Percentiles rank a stretch among this genome's conserved stretches.
Evolutionary conservation across 2,888 invertebrate genomes (phyloP).

Genomic region (Andrena bicolor): DNA sequence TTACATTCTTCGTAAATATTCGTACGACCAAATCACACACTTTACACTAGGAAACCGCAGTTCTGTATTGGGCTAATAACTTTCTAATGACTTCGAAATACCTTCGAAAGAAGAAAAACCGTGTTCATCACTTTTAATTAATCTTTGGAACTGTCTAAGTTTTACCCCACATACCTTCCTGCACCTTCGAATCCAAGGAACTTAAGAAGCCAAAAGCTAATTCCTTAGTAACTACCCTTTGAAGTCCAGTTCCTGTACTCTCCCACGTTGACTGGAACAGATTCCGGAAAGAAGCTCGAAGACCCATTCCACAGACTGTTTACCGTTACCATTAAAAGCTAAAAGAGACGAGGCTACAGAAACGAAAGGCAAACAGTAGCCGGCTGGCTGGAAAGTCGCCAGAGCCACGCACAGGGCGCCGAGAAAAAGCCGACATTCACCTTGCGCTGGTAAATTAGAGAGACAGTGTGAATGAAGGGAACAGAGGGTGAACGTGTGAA

Average conservation of each 20-base stretch:
- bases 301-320: not conserved
- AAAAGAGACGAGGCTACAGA: slow-evolving; percentile 11
- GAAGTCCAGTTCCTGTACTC: not conserved
- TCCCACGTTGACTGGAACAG: not conserved
- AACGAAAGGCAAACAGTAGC: slow-evolving; percentile 72
- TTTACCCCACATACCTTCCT: no score
- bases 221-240: no score
- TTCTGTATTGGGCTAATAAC: not conserved
- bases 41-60: not conserved
- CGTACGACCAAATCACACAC: slow-evolving; percentile 15
- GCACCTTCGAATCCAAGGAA: no score
- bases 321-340: slow-evolving; percentile 33
- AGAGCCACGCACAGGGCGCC: slow-evolving; percentile 27
- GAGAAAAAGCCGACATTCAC: slow-evolving; percentile 52
- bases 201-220: no score
- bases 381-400: slow-evolving; percentile 19
- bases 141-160: no score
- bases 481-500: slow-evolving; percentile 68
- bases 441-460: slow-evolving; percentile 67
- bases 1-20: slow-evolving; percentile 24
- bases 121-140: no score
- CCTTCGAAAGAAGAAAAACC: no score
- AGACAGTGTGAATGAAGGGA: slow-evolving; percentile 68
- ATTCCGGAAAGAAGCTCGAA: not conserved
- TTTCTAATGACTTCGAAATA: no score